Conservation (phyloP, 2,113 vertebrate genomes). For the Myrmecobius fasciatus region DNA sequence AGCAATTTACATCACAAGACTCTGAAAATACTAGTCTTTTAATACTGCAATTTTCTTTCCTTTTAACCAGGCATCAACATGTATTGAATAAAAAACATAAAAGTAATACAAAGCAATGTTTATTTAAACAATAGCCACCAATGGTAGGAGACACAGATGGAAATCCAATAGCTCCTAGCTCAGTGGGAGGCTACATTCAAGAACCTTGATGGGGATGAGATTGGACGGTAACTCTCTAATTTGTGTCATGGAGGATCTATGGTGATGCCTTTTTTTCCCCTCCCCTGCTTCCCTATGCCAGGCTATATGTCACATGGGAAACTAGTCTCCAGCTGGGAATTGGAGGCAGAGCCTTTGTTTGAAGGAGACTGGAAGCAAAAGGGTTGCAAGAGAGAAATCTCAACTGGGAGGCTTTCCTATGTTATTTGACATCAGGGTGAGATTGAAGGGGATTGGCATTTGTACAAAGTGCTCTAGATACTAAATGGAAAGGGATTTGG, state of each 20-base stretch:
- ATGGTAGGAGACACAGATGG: conserved; percentile 80
- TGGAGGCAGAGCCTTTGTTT: conserved; percentile 68
- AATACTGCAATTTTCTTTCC: conserved; percentile 86
- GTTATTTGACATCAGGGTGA: conserved; percentile 64
- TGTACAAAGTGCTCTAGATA: conserved; percentile 46
- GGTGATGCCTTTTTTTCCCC: conserved; percentile 70
- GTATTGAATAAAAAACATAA: conserved; percentile 76
- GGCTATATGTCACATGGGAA: conserved; percentile 71
- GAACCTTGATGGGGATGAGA: conserved; percentile 64
- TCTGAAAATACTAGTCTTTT: conserved; percentile 87
- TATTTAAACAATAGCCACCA: conserved; percentile 86
- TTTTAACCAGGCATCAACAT: conserved; percentile 83
- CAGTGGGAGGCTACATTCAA: conserved; percentile 71
- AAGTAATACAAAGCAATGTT: conserved; percentile 81
- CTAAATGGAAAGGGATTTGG: conserved; percentile 57
- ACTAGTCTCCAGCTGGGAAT: conserved; percentile 68
- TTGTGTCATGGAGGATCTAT: conserved; percentile 76
- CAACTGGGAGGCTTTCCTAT: conserved; percentile 56
- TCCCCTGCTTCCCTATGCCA: conserved; percentile 71
- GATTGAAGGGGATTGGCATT: conserved; percentile 50
- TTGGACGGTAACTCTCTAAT: conserved; percentile 68
- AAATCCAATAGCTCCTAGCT: conserved; percentile 76
- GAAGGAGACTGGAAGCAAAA: conserved; percentile 62
- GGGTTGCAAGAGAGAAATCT: conserved; percentile 54
- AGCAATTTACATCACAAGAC: conserved; percentile 88